A percentile compares a stretch with the other conserved stretches of the same genome.
Conservation (phyloP, 2,797 vertebrate genomes). For the Eurystomus glaucurus region DNA sequence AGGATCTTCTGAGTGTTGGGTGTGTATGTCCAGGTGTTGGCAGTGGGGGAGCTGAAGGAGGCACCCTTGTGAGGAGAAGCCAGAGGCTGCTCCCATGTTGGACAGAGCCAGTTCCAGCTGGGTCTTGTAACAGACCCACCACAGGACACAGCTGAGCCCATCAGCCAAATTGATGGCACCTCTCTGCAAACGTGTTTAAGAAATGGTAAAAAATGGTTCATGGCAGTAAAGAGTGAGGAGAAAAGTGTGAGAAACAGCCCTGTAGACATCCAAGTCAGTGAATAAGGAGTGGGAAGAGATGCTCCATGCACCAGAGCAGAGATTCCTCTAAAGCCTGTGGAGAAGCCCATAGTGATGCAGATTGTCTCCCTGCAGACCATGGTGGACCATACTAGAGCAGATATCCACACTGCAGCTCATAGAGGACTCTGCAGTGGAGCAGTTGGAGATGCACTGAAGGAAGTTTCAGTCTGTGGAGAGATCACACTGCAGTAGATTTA, state of each 20-base stretch:
- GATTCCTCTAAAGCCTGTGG: neutral
- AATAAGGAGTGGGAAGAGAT: no score
- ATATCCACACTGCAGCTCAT: neutral
- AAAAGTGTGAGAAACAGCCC: neutral
- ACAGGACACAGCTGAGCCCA: no score
- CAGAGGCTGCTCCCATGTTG: neutral
- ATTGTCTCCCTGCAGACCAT: neutral
- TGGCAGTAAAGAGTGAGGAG: neutral
- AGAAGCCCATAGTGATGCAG: neutral
- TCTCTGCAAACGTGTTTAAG: neutral
- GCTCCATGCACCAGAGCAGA: neutral
- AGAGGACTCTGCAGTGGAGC: neutral
- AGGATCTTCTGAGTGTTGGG: neutral
- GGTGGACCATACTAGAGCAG: neutral
- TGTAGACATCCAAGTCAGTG: neutral
- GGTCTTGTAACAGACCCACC: neutral
- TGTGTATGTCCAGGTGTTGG: neutral
- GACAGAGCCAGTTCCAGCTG: neutral
- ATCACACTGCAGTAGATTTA: fast-evolving
- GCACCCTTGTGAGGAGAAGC: neutral
- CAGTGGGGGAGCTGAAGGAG: neutral
- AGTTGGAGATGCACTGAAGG: no score
- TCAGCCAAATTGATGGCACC: neutral
- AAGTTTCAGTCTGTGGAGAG: fast-evolving
- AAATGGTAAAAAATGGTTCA: neutral